phyloP scores from a whole-genome alignment of 2,797 vertebrate genomes.

The Novumbra hubbsi region DNA sequence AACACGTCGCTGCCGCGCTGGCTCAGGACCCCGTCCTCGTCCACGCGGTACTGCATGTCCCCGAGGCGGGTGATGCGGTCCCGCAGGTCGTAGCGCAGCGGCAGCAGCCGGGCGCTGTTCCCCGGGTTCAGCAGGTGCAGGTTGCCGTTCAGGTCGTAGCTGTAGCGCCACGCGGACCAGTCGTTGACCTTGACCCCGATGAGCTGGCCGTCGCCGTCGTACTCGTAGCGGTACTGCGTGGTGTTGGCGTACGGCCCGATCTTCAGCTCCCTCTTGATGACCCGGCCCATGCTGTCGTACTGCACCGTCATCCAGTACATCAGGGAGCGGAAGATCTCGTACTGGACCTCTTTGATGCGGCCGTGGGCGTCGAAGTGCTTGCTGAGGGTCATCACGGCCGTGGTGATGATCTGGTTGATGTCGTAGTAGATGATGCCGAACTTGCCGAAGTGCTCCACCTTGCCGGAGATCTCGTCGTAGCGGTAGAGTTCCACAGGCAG shows the following conservation, averaged over 20 bases:
- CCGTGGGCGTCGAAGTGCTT: conserved; percentile 89
- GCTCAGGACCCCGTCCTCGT: conserved; percentile 83
- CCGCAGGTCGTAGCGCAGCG: conserved; percentile 83
- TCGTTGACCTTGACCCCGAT: conserved; percentile 83
- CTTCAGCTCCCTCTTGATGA: conserved; percentile 86
- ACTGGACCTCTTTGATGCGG: conserved; percentile 88
- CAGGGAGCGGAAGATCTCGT: conserved; percentile 87
- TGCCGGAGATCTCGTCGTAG: conserved; percentile 88
- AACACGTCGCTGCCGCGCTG: conserved; percentile 83
- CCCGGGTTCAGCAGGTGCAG: conserved; percentile 85
- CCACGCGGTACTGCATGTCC: conserved; percentile 84
- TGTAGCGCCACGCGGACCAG: conserved; percentile 87
- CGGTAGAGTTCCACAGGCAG: conserved; percentile 88
- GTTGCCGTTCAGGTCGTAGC: conserved; percentile 87
- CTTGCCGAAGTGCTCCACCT: conserved; percentile 89
- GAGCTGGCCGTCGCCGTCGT: conserved; percentile 85
- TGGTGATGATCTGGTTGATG: conserved; percentile 89
- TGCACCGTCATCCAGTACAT: conserved; percentile 94
- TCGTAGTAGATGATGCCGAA: conserved; percentile 91
- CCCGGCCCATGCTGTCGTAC: conserved; percentile 87
- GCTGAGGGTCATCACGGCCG: conserved; percentile 87
- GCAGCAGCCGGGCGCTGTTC: conserved; percentile 82
- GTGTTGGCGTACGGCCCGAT: conserved; percentile 88
- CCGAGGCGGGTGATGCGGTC: conserved; percentile 86
- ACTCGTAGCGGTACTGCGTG: conserved; percentile 88